Evolutionary conservation across 2,888 invertebrate species (phyloP).

Genomic region (Orchesellides sinensis): DNA sequence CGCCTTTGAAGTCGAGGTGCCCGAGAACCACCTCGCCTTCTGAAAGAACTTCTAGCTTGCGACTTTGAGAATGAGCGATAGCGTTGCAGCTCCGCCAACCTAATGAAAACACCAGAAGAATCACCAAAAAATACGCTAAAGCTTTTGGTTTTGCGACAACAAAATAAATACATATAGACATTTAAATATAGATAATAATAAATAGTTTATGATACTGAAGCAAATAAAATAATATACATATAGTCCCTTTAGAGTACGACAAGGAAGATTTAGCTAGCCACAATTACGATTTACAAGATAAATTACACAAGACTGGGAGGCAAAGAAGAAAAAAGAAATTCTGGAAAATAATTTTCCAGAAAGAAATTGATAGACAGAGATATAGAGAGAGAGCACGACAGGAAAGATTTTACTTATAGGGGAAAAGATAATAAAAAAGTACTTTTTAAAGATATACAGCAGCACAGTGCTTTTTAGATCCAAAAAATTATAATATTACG

Average conservation of each 20-base stretch:
- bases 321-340: constrained; percentile 6
- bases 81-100: constrained; percentile 64
- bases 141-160: constrained; percentile 46
- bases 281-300: constrained; percentile 46
- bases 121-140: constrained; percentile 66
- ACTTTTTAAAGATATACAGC: constrained; percentile 20
- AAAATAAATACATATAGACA: too few relatives aligned
- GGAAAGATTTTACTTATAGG: neutral
- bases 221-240: constrained; percentile 20
- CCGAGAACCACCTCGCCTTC: constrained; percentile 69
- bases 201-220: too few relatives aligned
- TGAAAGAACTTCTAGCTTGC: constrained; percentile 69
- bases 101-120: constrained; percentile 67
- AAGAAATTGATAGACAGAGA: constrained; percentile 7
- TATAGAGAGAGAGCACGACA: neutral
- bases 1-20: constrained; percentile 70
- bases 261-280: constrained; percentile 32
- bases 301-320: constrained; percentile 4
- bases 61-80: constrained; percentile 63
- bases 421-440: constrained; percentile 3
- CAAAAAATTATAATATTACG: too few relatives aligned
- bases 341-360: neutral
- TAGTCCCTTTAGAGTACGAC: constrained; percentile 19
- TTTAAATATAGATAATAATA: constrained; percentile 8
- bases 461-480: too few relatives aligned